Conservation (phyloP, 2,888 invertebrate genomes). For the Cephus nigrinus region DNA sequence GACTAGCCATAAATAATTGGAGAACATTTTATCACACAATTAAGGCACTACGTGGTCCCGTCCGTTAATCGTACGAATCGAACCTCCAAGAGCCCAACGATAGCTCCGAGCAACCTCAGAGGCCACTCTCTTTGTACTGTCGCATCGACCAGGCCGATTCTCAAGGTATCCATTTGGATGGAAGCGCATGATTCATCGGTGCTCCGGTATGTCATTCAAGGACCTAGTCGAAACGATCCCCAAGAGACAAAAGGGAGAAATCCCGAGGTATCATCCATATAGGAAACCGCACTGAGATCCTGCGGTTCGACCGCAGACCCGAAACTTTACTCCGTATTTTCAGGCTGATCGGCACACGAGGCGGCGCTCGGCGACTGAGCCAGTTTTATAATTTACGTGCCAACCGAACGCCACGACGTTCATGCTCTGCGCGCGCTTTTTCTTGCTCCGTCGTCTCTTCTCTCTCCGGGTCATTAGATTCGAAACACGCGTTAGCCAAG, state of each 20-base stretch:
- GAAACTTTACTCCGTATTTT: conserved; percentile 33
- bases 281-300: conserved; percentile 38
- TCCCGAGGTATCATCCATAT: not conserved
- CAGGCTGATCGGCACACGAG: conserved; percentile 7
- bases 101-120: not conserved
- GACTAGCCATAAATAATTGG: not conserved
- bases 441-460: not conserved
- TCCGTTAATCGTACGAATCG: not conserved
- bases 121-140: not conserved
- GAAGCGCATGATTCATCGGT: not conserved
- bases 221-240: conserved; percentile 2
- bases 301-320: conserved; percentile 31
- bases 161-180: not conserved
- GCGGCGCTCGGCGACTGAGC: not conserved
- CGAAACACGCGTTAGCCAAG: conserved; percentile 18
- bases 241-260: not conserved
- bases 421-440: not conserved
- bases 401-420: not conserved
- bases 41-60: not conserved
- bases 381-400: conserved; percentile 2
- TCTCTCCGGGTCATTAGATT: conserved; percentile 12
- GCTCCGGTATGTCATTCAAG: not conserved
- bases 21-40: not conserved
- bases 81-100: not conserved
- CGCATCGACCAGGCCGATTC: not conserved